Percentiles rank a stretch among this genome's conserved stretches.
These are phyloP conservation scores for Palythoa grandis DNA, from an alignment of 92 coral and sea anemone genomes.

Conservation along the genomic window DNA sequence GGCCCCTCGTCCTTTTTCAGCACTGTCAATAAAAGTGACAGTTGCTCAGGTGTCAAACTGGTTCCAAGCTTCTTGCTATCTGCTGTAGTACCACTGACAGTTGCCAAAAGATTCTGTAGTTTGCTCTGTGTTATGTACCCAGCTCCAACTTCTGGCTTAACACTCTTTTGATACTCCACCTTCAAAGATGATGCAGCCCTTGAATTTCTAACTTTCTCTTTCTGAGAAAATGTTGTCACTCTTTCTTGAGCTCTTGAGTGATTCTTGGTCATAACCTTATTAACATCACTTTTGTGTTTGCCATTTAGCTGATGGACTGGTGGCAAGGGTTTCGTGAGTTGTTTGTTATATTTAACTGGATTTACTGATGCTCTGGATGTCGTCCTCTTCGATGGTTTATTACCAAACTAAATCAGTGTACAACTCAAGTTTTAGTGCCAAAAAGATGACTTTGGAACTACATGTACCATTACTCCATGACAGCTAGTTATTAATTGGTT, in stretches of 20 bases:
- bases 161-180: not conserved
- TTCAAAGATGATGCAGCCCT: not conserved
- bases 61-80: not conserved
- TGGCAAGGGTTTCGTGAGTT: not conserved
- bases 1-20: constrained; percentile 22
- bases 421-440: not conserved
- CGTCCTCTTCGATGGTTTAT: constrained; percentile 6
- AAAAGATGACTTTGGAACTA: not conserved
- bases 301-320: constrained; percentile 4
- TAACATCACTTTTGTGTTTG: not conserved
- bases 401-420: not conserved
- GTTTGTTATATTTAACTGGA: constrained; percentile 4
- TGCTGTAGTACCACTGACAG: not conserved
- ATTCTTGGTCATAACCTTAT: not conserved
- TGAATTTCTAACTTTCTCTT: not conserved
- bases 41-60: constrained; percentile 11
- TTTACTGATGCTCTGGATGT: constrained; percentile 28
- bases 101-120: constrained; percentile 13
- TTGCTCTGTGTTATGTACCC: constrained; percentile 40
- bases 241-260: not conserved
- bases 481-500: not conserved
- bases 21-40: constrained; percentile 24
- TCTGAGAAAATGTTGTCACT: not conserved
- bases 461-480: not conserved
- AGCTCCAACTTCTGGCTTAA: constrained; percentile 14